Evolutionary conservation across 2,888 invertebrate species (phyloP).

Genomic region (Synergus gifuensis): DNA sequence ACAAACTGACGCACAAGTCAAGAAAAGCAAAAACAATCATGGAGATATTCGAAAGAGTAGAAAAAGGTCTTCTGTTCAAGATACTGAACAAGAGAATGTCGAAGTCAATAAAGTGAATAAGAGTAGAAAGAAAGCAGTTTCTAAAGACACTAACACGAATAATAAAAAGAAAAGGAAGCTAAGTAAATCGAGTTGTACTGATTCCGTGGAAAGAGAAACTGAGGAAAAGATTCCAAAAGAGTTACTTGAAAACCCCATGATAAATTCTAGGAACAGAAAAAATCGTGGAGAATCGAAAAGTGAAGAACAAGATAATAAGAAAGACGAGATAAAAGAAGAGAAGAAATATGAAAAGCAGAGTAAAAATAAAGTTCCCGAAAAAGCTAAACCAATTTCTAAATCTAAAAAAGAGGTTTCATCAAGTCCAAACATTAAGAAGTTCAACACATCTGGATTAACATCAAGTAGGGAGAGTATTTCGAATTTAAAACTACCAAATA

Average conservation of each 20-base stretch:
- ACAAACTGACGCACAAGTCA: neutral
- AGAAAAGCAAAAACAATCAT: neutral
- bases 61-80: neutral
- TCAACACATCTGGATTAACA: neutral
- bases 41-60: neutral
- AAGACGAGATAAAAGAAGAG: neutral
- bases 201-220: neutral
- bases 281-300: neutral
- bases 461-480: slow-evolving; percentile 25
- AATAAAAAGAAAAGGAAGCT: neutral
- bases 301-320: neutral
- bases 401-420: neutral
- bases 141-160: neutral
- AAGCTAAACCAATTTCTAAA: neutral
- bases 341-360: neutral
- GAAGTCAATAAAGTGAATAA: neutral
- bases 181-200: neutral
- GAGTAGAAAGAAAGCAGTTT: neutral
- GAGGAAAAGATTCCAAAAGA: neutral
- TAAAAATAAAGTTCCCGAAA: neutral
- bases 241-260: neutral
- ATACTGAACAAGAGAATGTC: neutral
- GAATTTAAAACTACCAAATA: slow-evolving; percentile 5
- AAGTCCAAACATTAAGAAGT: neutral
- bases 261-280: slow-evolving; percentile 3